phyloP scores from a whole-genome alignment of 2,888 invertebrate genomes.

The Rotaria sp. region DNA sequence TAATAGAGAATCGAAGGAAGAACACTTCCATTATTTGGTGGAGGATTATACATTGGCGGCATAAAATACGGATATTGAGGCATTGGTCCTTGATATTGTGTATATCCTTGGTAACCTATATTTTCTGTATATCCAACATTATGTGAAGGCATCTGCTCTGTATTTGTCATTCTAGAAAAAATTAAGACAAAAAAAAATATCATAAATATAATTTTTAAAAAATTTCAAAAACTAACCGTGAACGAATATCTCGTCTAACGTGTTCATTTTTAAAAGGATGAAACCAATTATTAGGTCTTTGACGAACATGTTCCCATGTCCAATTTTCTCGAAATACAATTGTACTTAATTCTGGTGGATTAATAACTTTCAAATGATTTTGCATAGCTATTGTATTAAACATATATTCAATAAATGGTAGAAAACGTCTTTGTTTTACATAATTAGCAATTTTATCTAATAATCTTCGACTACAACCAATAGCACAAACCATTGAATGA shows the following conservation, averaged over 20 bases:
- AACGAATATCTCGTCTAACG: not conserved
- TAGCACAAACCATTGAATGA: constrained; percentile 11
- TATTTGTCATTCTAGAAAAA: not conserved
- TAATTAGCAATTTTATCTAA: not conserved
- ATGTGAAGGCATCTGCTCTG: not conserved
- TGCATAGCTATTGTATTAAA: not conserved
- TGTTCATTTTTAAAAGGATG: not conserved
- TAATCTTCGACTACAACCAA: not conserved
- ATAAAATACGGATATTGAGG: constrained; percentile 11
- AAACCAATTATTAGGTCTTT: not conserved
- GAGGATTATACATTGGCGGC: not conserved
- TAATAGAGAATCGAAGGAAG: not conserved
- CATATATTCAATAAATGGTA: constrained; percentile 1
- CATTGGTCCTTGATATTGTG: not conserved
- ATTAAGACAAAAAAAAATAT: no score
- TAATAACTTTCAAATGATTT: not conserved
- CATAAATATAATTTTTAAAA: not conserved
- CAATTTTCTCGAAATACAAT: not conserved
- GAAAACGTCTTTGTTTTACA: not conserved
- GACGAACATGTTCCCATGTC: not conserved
- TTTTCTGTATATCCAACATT: not conserved
- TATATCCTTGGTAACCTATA: not conserved
- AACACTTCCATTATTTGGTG: not conserved
- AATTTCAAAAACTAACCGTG: not conserved
- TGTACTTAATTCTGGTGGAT: not conserved